A percentile compares a stretch with the other conserved stretches of the same genome.
Evolutionary conservation across 2,113 vertebrate species (phyloP).

Genomic region (Accipiter cooperii): DNA sequence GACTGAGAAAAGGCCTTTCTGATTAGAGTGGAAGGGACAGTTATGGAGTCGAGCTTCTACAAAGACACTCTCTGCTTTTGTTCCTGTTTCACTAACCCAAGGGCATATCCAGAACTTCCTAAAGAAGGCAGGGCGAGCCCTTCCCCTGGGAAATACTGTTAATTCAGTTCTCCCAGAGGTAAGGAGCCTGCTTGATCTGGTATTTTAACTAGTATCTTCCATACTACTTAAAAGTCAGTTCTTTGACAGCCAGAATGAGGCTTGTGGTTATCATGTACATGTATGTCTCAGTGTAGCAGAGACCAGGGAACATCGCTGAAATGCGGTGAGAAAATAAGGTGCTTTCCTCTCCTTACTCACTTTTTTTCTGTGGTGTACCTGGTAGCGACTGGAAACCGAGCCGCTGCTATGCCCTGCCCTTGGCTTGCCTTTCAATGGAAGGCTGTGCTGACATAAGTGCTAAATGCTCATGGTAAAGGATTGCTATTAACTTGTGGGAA

Average conservation of each 20-base stretch:
- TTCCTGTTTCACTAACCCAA: not conserved
- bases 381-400: not conserved
- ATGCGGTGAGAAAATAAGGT: not conserved
- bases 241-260: not conserved
- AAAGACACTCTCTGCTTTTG: not conserved
- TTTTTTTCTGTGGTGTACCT: not conserved
- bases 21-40: not conserved
- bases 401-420: not conserved
- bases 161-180: not conserved
- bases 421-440: not conserved
- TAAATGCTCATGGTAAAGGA: not conserved
- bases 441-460: not conserved
- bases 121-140: not conserved
- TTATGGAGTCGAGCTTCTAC: not conserved
- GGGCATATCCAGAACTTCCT: not conserved
- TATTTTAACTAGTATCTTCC: not conserved
- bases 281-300: not conserved
- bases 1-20: not conserved
- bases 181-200: not conserved
- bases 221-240: not conserved
- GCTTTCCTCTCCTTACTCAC: not conserved
- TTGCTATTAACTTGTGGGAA: not conserved
- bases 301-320: not conserved
- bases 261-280: fast-evolving
- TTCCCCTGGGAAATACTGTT: not conserved